Evolutionary conservation across 2,113 vertebrate species (phyloP).

Genomic region (Gorilla gorilla): DNA sequence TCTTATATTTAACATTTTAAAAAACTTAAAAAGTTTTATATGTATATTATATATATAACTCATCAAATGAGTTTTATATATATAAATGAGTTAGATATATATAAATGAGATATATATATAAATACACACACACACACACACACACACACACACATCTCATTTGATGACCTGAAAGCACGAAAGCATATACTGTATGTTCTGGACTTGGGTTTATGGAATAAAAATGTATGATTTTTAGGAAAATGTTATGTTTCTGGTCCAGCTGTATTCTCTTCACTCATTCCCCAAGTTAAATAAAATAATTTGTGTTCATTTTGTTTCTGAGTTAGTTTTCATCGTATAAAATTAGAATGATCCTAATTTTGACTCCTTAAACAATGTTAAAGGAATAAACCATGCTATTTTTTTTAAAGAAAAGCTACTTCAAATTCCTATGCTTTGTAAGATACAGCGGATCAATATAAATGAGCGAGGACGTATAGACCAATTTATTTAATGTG

Average conservation of each 20-base stretch:
- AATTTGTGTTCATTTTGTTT: slow-evolving; percentile 65
- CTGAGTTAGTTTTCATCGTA: slow-evolving; percentile 76
- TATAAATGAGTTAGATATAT: too few relatives aligned
- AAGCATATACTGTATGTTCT: neutral
- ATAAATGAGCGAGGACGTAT: slow-evolving; percentile 76
- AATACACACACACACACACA: too few relatives aligned
- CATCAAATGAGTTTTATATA: too few relatives aligned
- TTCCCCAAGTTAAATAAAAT: neutral
- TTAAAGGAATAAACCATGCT: slow-evolving; percentile 65
- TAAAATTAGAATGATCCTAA: slow-evolving; percentile 79
- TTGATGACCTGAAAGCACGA: neutral
- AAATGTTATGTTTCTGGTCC: neutral
- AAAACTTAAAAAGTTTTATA: neutral
- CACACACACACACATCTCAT: neutral
- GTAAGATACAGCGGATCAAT: slow-evolving; percentile 78
- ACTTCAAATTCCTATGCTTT: slow-evolving; percentile 54
- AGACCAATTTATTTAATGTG: slow-evolving; percentile 73
- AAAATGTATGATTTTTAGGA: neutral
- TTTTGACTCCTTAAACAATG: slow-evolving; percentile 77
- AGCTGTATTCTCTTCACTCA: neutral
- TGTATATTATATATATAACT: too few relatives aligned
- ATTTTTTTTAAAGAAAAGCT: slow-evolving; percentile 46
- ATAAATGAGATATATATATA: too few relatives aligned
- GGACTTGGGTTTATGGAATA: neutral
- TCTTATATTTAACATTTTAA: neutral